phyloP scores from a whole-genome alignment of 2,888 invertebrate genomes.

The Gastrophysa polygoni region DNA sequence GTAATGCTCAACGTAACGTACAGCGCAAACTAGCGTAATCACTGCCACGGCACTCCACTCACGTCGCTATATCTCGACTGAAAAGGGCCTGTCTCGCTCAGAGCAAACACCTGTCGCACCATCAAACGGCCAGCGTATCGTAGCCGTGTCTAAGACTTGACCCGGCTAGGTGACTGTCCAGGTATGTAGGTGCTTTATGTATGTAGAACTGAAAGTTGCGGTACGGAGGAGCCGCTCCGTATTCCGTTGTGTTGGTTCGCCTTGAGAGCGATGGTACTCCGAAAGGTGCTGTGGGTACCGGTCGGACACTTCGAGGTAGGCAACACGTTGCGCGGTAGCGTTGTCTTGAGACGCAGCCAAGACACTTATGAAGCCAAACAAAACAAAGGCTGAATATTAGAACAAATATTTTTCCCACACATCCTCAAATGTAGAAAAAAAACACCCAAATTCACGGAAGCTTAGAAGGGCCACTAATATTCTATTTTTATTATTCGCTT shows the following conservation, averaged over 20 bases:
- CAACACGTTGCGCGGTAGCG: neutral
- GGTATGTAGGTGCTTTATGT: constrained; percentile 30
- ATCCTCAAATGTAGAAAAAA: too few species aligned
- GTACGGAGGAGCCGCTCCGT: neutral
- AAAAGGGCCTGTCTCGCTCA: constrained; percentile 16
- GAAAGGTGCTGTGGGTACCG: neutral
- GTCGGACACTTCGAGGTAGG: neutral
- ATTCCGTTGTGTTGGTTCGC: constrained; percentile 11
- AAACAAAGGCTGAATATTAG: too few species aligned
- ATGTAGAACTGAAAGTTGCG: constrained; percentile 14
- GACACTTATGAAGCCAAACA: too few species aligned
- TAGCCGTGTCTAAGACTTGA: constrained; percentile 47
- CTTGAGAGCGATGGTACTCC: too few species aligned
- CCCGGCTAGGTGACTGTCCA: constrained; percentile 39
- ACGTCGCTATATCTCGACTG: constrained; percentile 16
- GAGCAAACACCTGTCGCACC: constrained; percentile 47
- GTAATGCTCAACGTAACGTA: neutral
- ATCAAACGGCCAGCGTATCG: constrained; percentile 41
- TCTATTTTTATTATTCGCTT: too few species aligned
- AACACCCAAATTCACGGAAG: too few species aligned
- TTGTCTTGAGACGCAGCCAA: neutral
- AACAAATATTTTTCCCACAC: too few species aligned
- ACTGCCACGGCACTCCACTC: constrained; percentile 14
- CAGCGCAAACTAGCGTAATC: constrained; percentile 22
- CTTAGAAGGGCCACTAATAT: too few species aligned